Percentiles rank a stretch among this genome's conserved stretches.
Evolutionary conservation across 1,140 invertebrate genomes (phyloP).

Genomic region (Oppia nitens): DNA sequence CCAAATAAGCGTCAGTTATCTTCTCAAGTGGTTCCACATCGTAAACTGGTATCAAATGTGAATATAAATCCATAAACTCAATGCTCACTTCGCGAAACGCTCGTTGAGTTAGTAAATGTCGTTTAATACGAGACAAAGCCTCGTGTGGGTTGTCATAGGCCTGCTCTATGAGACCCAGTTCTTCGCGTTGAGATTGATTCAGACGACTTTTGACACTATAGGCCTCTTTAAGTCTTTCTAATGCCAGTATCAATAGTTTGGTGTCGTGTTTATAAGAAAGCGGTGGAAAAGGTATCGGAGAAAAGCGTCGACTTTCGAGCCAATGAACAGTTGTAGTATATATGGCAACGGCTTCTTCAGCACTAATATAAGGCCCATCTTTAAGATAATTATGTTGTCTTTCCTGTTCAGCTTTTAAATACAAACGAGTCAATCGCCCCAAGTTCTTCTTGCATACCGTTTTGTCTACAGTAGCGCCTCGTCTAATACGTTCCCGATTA

Average conservation of each 20-base stretch:
- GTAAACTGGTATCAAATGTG: slow-evolving; percentile 94
- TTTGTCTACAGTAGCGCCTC: slow-evolving; percentile 92
- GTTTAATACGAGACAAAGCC: slow-evolving; percentile 93
- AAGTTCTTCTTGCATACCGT: slow-evolving; percentile 99
- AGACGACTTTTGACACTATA: slow-evolving; percentile 94
- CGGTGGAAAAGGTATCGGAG: slow-evolving; percentile 96
- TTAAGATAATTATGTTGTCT: slow-evolving; percentile 98
- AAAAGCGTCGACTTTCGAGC: slow-evolving; percentile 92
- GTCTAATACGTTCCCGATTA: slow-evolving; percentile 84
- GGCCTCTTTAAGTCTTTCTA: slow-evolving; percentile 94
- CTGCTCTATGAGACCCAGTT: slow-evolving; percentile 95
- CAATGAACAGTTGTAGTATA: slow-evolving; percentile 99
- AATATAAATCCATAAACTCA: slow-evolving; percentile 99
- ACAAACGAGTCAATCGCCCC: slow-evolving; percentile 83
- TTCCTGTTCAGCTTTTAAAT: slow-evolving; percentile 97
- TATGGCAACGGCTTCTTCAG: slow-evolving; percentile 98
- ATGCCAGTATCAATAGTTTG: slow-evolving; percentile 85
- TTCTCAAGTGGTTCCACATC: slow-evolving; percentile 98
- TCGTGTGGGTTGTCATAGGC: slow-evolving; percentile 99
- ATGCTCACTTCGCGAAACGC: slow-evolving; percentile 98
- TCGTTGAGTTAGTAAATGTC: slow-evolving; percentile 92
- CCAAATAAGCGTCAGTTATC: slow-evolving; percentile 98
- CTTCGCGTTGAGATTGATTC: slow-evolving; percentile 97
- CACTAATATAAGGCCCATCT: slow-evolving; percentile 97
- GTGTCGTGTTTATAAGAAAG: slow-evolving; percentile 99